phyloP scores from a whole-genome alignment of 1,140 invertebrate species.

The Aphaenogaster rudis region DNA sequence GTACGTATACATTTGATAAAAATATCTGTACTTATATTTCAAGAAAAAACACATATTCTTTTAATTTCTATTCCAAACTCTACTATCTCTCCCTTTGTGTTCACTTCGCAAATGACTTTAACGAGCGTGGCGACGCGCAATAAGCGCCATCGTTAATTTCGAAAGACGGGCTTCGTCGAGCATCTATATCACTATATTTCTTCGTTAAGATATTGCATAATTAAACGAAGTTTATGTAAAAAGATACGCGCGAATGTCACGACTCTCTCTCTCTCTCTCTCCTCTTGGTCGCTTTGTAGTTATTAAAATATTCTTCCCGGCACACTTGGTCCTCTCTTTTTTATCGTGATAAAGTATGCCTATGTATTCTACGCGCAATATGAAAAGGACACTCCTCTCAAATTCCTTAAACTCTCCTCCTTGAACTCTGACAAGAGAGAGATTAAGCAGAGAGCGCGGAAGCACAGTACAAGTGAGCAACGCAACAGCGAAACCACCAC shows the following conservation, averaged over 20 bases:
- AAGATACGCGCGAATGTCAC: background rate
- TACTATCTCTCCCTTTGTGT: slow-evolving; percentile 16
- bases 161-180: slow-evolving; percentile 17
- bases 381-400: slow-evolving; percentile 22
- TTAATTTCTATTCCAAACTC: slow-evolving; percentile 4
- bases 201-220: slow-evolving; percentile 34
- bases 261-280: background rate
- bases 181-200: slow-evolving; percentile 34
- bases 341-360: background rate
- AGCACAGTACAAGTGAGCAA: background rate
- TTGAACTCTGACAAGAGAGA: slow-evolving; percentile 16
- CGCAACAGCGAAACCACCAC: background rate
- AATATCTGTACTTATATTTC: background rate
- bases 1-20: background rate
- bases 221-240: slow-evolving; percentile 35
- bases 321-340: slow-evolving; percentile 2
- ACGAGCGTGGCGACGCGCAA: slow-evolving; percentile 22
- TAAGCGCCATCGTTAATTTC: slow-evolving; percentile 49
- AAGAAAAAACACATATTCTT: slow-evolving; percentile 4
- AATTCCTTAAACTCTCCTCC: slow-evolving; percentile 15
- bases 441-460: slow-evolving; percentile 14
- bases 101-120: slow-evolving; percentile 27
- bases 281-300: background rate
- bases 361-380: slow-evolving; percentile 2
- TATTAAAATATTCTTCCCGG: slow-evolving; percentile 13